Conservation (phyloP, 1,140 invertebrate species). For the Drosophila mojavensis region DNA sequence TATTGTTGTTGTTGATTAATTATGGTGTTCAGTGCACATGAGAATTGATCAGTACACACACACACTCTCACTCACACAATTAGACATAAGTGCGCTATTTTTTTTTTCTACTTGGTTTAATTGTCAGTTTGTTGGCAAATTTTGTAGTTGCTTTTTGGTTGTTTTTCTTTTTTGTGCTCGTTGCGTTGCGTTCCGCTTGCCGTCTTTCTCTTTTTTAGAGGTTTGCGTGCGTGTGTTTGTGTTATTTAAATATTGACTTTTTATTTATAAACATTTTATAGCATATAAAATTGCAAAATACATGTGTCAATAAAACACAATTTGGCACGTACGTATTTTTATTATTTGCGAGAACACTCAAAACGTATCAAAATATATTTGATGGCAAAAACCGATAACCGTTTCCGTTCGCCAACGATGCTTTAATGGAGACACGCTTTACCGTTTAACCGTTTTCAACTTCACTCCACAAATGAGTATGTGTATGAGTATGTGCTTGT, state of each 20-base stretch:
- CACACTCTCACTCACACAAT: conserved; percentile 29
- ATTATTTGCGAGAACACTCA: conserved; percentile 4
- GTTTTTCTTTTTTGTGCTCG: neutral
- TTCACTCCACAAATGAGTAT: neutral
- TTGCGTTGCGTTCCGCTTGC: conserved; percentile 16
- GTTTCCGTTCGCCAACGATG: neutral
- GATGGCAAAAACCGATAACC: conserved; percentile 5
- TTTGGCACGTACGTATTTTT: conserved; percentile 44
- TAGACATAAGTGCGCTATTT: neutral
- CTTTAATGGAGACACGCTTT: conserved; percentile 21
- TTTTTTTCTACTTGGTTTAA: conserved; percentile 25
- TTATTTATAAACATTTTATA: conserved; percentile 75
- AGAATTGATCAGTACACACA: conserved; percentile 64
- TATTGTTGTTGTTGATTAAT: conserved; percentile 32
- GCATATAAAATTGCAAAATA: conserved; percentile 67
- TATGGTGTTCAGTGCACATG: conserved; percentile 47
- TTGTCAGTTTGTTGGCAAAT: conserved; percentile 34
- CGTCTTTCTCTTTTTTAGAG: conserved; percentile 7
- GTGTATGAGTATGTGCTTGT: neutral
- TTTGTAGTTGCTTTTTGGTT: conserved; percentile 9
- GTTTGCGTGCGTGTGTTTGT: conserved; percentile 23
- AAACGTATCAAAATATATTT: neutral
- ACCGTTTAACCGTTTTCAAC: conserved; percentile 1
- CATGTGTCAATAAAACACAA: conserved; percentile 59
- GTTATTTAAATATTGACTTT: conserved; percentile 70